Conservation (phyloP, 2,113 vertebrate genomes). For the Coracopsis vasa region DNA sequence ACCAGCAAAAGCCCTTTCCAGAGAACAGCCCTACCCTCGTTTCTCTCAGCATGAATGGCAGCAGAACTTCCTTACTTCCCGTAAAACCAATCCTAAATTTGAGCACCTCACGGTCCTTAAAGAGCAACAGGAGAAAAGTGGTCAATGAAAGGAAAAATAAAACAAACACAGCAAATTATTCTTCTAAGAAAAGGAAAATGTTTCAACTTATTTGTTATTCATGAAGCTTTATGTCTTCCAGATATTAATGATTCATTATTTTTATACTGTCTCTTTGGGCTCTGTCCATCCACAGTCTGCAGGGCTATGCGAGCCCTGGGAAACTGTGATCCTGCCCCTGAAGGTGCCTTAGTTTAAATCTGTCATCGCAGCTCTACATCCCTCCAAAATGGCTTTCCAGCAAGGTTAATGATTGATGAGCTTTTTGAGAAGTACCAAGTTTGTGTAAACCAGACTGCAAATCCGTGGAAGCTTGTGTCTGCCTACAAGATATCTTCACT, state of each 20-base stretch:
- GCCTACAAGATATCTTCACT: neutral
- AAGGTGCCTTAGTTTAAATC: neutral
- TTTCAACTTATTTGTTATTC: neutral
- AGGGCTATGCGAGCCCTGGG: neutral
- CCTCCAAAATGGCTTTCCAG: neutral
- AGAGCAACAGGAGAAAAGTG: neutral
- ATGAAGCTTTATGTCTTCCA: conserved; percentile 1
- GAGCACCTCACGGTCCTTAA: neutral
- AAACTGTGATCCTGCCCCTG: neutral
- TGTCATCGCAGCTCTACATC: neutral
- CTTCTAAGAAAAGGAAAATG: neutral
- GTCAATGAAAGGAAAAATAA: neutral
- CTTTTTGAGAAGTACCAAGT: neutral
- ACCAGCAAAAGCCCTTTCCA: neutral
- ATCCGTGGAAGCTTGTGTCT: neutral
- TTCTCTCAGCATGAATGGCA: neutral
- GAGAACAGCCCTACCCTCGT: neutral
- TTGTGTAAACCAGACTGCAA: neutral
- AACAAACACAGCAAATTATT: neutral
- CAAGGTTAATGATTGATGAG: neutral
- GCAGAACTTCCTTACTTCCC: neutral
- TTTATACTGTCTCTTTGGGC: neutral
- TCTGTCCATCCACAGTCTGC: neutral
- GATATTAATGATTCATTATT: neutral
- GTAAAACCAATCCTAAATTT: neutral